Conservation (phyloP, 2,113 vertebrate genomes). For the Anarrhichthys ocellatus region DNA sequence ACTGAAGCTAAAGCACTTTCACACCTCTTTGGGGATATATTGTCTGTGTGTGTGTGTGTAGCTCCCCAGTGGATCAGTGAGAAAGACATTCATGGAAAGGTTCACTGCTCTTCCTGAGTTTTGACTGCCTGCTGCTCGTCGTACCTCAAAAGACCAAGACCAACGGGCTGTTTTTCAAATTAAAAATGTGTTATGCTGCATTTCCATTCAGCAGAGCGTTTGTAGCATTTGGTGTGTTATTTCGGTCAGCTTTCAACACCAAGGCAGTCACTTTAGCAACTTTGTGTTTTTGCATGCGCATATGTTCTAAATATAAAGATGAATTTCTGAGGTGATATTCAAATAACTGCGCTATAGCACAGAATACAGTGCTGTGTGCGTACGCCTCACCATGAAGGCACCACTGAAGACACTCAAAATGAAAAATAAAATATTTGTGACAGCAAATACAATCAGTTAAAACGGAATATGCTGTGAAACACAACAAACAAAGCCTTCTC, state of each 20-base stretch:
- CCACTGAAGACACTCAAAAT: not conserved
- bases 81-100: conserved; percentile 26
- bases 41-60: not conserved
- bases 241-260: conserved; percentile 23
- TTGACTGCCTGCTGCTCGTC: conserved; percentile 39
- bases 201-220: conserved; percentile 14
- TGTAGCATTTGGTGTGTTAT: conserved; percentile 4
- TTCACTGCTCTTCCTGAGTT: conserved; percentile 25
- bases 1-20: conserved; percentile 45
- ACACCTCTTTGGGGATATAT: conserved; percentile 43
- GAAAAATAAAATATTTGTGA: conserved; percentile 17
- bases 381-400: not conserved
- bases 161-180: conserved; percentile 28
- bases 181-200: conserved; percentile 14
- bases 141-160: conserved; percentile 16
- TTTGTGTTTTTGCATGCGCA: not conserved
- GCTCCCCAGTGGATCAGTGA: conserved; percentile 12
- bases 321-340: conserved; percentile 10
- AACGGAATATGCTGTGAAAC: conserved; percentile 9
- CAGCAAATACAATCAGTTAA: conserved; percentile 23
- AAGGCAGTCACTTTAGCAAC: not conserved
- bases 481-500: conserved; percentile 1
- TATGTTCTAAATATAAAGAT: conserved; percentile 7
- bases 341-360: conserved; percentile 18
- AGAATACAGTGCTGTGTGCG: not conserved